A percentile compares a stretch with the other conserved stretches of the same genome.
Conservation (phyloP, 2,113 vertebrate genomes). For the Oreochromis niloticus region DNA sequence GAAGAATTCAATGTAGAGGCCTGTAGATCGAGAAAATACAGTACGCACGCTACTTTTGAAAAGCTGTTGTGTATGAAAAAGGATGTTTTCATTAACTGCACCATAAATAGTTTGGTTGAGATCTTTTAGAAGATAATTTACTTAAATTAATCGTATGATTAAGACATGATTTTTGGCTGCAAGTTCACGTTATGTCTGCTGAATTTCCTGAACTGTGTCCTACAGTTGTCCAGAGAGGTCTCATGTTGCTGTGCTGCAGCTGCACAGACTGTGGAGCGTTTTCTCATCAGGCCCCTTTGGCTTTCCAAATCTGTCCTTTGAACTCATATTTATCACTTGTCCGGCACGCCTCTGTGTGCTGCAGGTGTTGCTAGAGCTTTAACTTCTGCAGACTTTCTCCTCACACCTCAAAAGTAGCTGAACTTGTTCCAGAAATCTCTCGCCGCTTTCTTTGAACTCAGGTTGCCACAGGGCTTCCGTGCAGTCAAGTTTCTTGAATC, state of each 20-base stretch:
- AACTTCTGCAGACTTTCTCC: not conserved
- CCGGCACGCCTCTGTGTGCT: not conserved
- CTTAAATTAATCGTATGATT: not conserved
- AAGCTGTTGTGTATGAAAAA: not conserved
- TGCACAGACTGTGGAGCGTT: constrained; percentile 30
- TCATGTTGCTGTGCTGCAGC: constrained; percentile 16
- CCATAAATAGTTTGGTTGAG: not conserved
- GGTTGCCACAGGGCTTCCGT: not conserved
- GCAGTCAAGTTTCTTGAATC: not conserved
- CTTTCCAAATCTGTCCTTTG: constrained; percentile 35
- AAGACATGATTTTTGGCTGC: not conserved
- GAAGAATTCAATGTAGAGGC: not conserved
- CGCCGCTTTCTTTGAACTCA: not conserved
- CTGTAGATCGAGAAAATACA: rapidly evolving
- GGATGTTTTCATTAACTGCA: not conserved
- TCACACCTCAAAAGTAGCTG: not conserved
- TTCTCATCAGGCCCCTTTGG: constrained; percentile 36
- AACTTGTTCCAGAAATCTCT: not conserved
- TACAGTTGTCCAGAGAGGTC: not conserved
- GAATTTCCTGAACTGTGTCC: not conserved
- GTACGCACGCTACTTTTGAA: not conserved
- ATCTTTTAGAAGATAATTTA: not conserved
- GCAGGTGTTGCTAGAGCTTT: not conserved
- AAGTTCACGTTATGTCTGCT: not conserved
- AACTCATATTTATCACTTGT: not conserved